Evolutionary conservation across 2,797 vertebrate genomes (phyloP).

Genomic region (Enteromius unitaeniatus): DNA sequence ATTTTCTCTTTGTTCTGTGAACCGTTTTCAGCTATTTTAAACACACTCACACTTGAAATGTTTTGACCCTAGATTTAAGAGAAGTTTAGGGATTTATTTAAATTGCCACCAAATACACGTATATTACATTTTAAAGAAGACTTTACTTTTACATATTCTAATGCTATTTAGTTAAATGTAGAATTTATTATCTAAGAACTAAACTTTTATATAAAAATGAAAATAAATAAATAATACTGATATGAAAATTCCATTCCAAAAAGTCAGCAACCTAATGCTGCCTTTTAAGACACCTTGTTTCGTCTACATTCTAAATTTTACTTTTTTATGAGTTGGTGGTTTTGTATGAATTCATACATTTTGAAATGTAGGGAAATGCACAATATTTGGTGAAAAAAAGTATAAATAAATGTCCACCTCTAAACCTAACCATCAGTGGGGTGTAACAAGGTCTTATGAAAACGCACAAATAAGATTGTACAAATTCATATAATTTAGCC

Average conservation of each 20-base stretch:
- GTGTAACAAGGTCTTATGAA: neutral
- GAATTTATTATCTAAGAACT: too few species aligned
- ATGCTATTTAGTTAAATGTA: too few species aligned
- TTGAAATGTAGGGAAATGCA: neutral
- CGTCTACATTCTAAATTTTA: neutral
- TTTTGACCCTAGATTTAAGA: neutral
- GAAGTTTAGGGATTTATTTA: conserved; percentile 2
- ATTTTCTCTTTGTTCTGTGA: conserved; percentile 20
- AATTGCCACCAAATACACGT: neutral
- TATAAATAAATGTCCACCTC: too few species aligned
- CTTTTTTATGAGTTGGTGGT: neutral
- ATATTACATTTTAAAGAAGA: neutral
- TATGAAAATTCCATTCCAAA: too few species aligned
- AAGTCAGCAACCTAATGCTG: too few species aligned
- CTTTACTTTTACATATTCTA: too few species aligned
- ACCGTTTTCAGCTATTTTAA: conserved; percentile 10
- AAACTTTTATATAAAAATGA: too few species aligned
- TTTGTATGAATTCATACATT: neutral
- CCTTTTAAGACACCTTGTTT: conserved; percentile 1
- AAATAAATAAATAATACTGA: too few species aligned
- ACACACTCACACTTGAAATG: conserved; percentile 9
- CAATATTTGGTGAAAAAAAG: neutral
- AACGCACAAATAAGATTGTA: neutral
- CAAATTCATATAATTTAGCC: neutral
- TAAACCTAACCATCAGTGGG: too few species aligned